Conservation (phyloP, 2,888 invertebrate genomes). For the Cantharis rufa region DNA sequence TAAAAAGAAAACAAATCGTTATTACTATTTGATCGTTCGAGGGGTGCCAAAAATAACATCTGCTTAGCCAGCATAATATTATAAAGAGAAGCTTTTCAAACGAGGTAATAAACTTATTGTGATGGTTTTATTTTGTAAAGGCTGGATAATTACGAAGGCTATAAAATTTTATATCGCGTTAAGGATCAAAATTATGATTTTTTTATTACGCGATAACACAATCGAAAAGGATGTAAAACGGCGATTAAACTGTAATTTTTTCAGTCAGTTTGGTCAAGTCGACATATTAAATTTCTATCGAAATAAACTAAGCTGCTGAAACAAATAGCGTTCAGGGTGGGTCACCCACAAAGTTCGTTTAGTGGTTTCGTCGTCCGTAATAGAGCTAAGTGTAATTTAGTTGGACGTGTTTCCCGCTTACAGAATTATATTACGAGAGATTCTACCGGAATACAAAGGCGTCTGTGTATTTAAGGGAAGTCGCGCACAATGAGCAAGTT, state of each 20-base stretch:
- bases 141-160: background rate
- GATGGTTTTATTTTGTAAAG: constrained; percentile 48
- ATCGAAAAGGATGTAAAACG: background rate
- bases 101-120: constrained; percentile 33
- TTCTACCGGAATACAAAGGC: constrained; percentile 34
- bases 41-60: constrained; percentile 26
- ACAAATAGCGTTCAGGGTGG: constrained; percentile 34
- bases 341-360: constrained; percentile 31
- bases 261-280: background rate
- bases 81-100: constrained; percentile 41
- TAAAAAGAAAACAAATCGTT: constrained; percentile 39
- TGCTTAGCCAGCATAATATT: constrained; percentile 37
- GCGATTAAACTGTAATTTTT: background rate
- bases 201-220: background rate
- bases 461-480: constrained; percentile 30
- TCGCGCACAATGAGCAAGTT: constrained; percentile 26
- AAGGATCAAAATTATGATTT: background rate
- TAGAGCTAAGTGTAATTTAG: constrained; percentile 37
- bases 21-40: background rate
- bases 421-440: constrained; percentile 36
- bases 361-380: constrained; percentile 31
- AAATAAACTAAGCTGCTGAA: constrained; percentile 32
- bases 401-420: constrained; percentile 35
- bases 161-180: background rate
- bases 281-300: constrained; percentile 2